phyloP scores from a whole-genome alignment of 1,140 invertebrate species.

The Kradibia gibbosae region DNA sequence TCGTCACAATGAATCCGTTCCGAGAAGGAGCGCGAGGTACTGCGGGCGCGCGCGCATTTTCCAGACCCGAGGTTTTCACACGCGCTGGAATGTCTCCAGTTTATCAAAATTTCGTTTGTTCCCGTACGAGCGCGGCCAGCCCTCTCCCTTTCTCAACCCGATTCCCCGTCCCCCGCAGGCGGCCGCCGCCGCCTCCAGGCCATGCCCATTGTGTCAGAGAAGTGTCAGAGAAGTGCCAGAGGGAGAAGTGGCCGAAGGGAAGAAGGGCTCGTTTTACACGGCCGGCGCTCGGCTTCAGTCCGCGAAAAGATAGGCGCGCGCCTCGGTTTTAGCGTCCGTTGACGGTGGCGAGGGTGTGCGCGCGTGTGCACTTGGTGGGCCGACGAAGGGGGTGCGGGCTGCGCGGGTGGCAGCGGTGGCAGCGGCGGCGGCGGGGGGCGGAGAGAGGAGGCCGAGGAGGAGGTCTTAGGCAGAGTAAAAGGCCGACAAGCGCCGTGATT shows the following conservation, averaged over 20 bases:
- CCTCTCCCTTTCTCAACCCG: too few species aligned
- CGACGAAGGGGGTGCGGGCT: too few species aligned
- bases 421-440: too few species aligned
- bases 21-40: neutral
- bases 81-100: conserved; percentile 23
- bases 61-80: conserved; percentile 12
- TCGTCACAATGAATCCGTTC: conserved; percentile 1
- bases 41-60: neutral
- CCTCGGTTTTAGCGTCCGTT: neutral
- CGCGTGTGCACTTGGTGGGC: too few species aligned
- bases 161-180: too few species aligned
- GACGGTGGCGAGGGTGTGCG: too few species aligned
- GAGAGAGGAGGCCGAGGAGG: too few species aligned
- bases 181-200: too few species aligned
- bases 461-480: too few species aligned
- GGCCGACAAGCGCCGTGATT: conserved; percentile 36
- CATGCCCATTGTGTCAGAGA: neutral
- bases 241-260: neutral
- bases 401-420: too few species aligned
- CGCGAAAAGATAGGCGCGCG: conserved; percentile 22
- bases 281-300: neutral
- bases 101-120: conserved; percentile 43
- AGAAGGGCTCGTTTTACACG: conserved; percentile 6
- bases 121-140: neutral
- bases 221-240: neutral